Evolutionary conservation across 2,797 vertebrate genomes (phyloP).

Genomic region (Manis javanica): DNA sequence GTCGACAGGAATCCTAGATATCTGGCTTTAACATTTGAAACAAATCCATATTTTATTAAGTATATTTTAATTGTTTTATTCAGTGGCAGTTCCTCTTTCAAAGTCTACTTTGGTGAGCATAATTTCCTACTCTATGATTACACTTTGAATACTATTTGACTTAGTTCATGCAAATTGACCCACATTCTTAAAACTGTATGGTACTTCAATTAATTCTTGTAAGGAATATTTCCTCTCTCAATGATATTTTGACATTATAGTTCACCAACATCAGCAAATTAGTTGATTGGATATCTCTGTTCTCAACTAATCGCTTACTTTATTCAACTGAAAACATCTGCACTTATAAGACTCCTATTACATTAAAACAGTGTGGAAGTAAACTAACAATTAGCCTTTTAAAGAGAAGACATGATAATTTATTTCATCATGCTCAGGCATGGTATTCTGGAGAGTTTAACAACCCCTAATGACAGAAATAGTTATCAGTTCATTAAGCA

Average conservation of each 20-base stretch:
- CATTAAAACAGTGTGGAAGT: slow-evolving; percentile 42
- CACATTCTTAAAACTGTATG: not conserved
- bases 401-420: slow-evolving; percentile 63
- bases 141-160: not conserved
- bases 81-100: not conserved
- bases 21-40: not conserved
- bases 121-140: slow-evolving; percentile 33
- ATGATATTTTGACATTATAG: not conserved
- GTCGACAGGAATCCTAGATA: not conserved
- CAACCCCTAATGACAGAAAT: slow-evolving; percentile 54
- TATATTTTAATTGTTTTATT: slow-evolving; percentile 21
- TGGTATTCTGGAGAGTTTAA: slow-evolving; percentile 46
- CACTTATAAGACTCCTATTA: slow-evolving; percentile 26
- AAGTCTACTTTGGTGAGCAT: not conserved
- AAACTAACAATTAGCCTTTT: slow-evolving; percentile 68
- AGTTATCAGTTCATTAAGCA: slow-evolving; percentile 67
- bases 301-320: not conserved
- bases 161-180: slow-evolving; percentile 9
- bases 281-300: not conserved
- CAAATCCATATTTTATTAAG: not conserved
- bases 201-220: slow-evolving; percentile 35
- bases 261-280: slow-evolving; percentile 37
- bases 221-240: not conserved
- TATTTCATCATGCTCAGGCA: slow-evolving; percentile 60
- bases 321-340: slow-evolving; percentile 9